These are phyloP conservation scores for Solenodon paradoxus DNA, from an alignment of 2,113 vertebrate genomes.

Conservation along the genomic window DNA sequence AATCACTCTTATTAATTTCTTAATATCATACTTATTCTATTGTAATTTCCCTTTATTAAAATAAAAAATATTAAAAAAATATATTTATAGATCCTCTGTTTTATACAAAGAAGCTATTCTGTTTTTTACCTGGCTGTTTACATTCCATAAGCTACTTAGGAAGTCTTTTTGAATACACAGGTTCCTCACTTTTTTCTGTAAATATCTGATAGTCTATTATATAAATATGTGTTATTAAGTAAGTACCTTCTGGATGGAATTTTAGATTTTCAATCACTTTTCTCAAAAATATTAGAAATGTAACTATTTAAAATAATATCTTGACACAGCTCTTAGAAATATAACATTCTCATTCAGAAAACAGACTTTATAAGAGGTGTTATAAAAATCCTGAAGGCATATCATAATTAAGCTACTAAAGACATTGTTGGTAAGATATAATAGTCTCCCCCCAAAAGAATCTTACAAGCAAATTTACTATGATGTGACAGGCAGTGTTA, in stretches of 20 bases:
- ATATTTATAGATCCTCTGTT: neutral
- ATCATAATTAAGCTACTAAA: conserved; percentile 70
- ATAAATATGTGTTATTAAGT: neutral
- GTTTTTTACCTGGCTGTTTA: neutral
- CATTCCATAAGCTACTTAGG: neutral
- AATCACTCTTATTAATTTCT: neutral
- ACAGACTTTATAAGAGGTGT: conserved; percentile 20
- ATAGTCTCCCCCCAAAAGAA: conserved; percentile 55
- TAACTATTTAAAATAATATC: conserved; percentile 33
- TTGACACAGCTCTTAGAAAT: conserved; percentile 40
- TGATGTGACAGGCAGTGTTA: conserved; percentile 69
- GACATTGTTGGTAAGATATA: conserved; percentile 70
- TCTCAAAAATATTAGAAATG: conserved; percentile 43
- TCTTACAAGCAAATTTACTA: conserved; percentile 66
- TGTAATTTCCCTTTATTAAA: neutral
- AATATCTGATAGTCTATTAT: neutral
- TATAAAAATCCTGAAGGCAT: conserved; percentile 55
- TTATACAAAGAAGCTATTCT: neutral
- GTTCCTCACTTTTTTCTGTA: neutral
- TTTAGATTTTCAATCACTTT: conserved; percentile 3
- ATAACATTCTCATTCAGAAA: conserved; percentile 56
- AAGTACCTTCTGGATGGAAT: neutral
- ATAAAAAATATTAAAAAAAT: neutral
- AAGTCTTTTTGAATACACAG: neutral
- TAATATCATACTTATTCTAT: neutral